Evolutionary conservation across 2,113 vertebrate species (phyloP).

Genomic region (Tiliqua scincoides): DNA sequence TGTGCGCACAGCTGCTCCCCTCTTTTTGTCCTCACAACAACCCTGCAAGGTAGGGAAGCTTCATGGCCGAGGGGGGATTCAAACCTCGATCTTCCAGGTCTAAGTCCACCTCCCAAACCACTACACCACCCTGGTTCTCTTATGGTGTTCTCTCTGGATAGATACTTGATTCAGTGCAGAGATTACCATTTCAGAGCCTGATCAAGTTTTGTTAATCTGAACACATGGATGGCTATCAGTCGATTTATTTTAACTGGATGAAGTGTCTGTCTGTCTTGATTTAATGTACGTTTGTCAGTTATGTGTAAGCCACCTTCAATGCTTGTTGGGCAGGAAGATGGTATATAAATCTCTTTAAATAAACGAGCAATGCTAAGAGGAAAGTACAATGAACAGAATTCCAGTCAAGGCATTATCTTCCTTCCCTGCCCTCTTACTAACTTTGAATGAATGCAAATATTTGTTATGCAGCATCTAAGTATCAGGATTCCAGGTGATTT

Average conservation of each 20-base stretch:
- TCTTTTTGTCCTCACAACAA: too few relatives aligned
- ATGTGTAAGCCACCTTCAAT: not conserved
- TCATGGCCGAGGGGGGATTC: too few relatives aligned
- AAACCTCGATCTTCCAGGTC: too few relatives aligned
- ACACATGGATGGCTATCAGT: not conserved
- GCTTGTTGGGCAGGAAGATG: not conserved
- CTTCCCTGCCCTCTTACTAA: not conserved
- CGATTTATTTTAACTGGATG: not conserved
- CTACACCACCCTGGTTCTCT: too few relatives aligned
- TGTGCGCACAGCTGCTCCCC: too few relatives aligned
- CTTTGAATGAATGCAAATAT: rapidly evolving
- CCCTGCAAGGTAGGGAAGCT: too few relatives aligned
- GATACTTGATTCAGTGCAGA: too few relatives aligned
- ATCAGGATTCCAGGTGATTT: rapidly evolving
- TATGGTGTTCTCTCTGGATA: too few relatives aligned
- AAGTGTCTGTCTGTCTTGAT: not conserved
- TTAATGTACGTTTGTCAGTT: not conserved
- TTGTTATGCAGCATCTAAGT: too few relatives aligned
- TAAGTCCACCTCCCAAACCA: too few relatives aligned
- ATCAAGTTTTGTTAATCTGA: not conserved
- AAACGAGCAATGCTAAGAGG: not conserved
- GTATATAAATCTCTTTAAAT: not conserved
- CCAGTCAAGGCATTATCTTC: not conserved
- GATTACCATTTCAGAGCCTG: not conserved
- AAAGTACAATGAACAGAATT: not conserved